Percentiles rank a stretch among this genome's conserved stretches.
phyloP scores from a whole-genome alignment of 2,797 vertebrate genomes.

The Trichosurus vulpecula region DNA sequence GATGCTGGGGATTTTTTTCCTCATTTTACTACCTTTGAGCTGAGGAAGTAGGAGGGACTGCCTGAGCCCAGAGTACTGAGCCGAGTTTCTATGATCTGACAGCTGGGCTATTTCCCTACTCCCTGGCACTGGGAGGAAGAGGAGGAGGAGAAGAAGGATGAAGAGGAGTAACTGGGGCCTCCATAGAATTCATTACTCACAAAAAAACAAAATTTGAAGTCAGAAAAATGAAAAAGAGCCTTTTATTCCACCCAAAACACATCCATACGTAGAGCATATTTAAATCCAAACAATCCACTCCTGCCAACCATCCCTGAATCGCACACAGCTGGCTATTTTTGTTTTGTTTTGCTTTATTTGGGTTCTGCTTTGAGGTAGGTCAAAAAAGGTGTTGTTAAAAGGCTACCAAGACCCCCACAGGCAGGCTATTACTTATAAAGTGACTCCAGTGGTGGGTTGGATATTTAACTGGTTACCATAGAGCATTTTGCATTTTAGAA shows the following conservation, averaged over 20 bases:
- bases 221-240: slow-evolving; percentile 25
- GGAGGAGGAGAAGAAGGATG: neutral
- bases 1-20: fast-evolving
- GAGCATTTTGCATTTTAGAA: slow-evolving; percentile 34
- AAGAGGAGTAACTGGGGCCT: slow-evolving; percentile 3
- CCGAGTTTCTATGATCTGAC: slow-evolving; percentile 7
- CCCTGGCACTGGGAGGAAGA: neutral
- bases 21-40: slow-evolving; percentile 31
- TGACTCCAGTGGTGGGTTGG: slow-evolving; percentile 7
- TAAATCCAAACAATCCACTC: neutral
- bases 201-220: slow-evolving; percentile 41
- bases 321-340: neutral
- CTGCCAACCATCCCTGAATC: neutral
- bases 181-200: neutral
- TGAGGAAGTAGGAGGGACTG: slow-evolving; percentile 53
- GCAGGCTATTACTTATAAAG: slow-evolving; percentile 53
- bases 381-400: neutral
- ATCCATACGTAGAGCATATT: neutral
- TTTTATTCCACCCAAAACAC: neutral
- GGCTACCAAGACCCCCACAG: neutral
- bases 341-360: neutral
- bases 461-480: neutral
- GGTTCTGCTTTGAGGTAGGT: neutral
- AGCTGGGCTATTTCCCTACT: neutral
- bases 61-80: neutral